Conservation (phyloP, 2,797 vertebrate genomes). For the Acropternis orthonyx region DNA sequence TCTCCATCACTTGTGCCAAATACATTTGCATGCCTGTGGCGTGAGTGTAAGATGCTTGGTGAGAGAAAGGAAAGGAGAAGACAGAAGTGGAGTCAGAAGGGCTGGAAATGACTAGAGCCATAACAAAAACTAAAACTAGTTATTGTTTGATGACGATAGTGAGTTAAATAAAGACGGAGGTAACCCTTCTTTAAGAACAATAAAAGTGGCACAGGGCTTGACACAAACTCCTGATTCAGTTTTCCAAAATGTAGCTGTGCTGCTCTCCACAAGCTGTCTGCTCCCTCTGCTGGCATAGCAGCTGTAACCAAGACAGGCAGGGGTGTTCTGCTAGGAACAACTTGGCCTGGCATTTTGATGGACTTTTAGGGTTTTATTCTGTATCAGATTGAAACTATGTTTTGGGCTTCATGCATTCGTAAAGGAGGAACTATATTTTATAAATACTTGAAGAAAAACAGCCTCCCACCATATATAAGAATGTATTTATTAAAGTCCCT, state of each 20-base stretch:
- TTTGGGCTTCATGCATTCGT: background rate
- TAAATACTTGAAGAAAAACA: background rate
- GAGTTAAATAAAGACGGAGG: background rate
- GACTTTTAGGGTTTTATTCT: background rate
- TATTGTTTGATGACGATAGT: background rate
- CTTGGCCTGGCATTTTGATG: background rate
- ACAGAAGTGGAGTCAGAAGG: background rate
- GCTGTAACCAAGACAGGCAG: background rate
- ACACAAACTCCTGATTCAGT: background rate
- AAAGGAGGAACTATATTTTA: background rate
- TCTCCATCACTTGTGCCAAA: slow-evolving; percentile 34
- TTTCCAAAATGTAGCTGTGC: background rate
- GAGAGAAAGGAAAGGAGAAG: slow-evolving; percentile 20
- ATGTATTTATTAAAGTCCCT: background rate
- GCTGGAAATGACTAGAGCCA: background rate
- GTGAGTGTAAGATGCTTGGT: background rate
- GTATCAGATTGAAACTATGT: background rate
- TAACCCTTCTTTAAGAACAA: background rate
- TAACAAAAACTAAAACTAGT: background rate
- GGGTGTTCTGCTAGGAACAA: background rate
- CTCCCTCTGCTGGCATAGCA: slow-evolving; percentile 46
- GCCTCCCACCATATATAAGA: background rate
- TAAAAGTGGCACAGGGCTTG: background rate
- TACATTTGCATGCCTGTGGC: slow-evolving; percentile 20
- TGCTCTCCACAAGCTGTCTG: background rate